Percentiles rank a stretch among this genome's conserved stretches.
Evolutionary conservation across 2,797 vertebrate species (phyloP).

Genomic region (Acrocephalus scirpaceus): DNA sequence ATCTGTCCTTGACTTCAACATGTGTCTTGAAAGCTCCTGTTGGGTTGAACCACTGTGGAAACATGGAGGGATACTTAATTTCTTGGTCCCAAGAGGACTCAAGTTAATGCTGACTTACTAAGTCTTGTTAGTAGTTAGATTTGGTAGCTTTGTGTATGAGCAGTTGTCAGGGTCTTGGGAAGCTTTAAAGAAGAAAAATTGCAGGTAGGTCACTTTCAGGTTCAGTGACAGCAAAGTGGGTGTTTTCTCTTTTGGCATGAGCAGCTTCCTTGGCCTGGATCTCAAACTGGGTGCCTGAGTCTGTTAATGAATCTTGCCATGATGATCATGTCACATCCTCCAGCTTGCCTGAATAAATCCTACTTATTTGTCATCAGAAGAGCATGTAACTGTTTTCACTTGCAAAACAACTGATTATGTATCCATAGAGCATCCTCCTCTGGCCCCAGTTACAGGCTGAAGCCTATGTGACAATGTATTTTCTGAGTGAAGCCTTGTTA

Average conservation of each 20-base stretch:
- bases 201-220: background rate
- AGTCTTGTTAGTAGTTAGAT: background rate
- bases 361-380: background rate
- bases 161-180: background rate
- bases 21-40: background rate
- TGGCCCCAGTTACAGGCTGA: background rate
- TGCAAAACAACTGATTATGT: background rate
- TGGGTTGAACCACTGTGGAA: background rate
- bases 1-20: rapidly evolving
- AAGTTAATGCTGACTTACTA: background rate
- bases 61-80: background rate
- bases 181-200: background rate
- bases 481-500: background rate
- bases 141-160: background rate
- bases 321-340: background rate
- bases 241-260: background rate
- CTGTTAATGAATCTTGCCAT: background rate
- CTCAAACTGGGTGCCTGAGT: background rate
- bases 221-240: background rate
- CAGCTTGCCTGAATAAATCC: background rate
- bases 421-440: background rate
- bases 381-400: background rate
- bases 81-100: background rate
- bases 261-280: background rate
- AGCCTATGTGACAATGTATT: background rate